Conservation (phyloP, 1,140 invertebrate genomes). For the Meloidogyne exigua region DNA sequence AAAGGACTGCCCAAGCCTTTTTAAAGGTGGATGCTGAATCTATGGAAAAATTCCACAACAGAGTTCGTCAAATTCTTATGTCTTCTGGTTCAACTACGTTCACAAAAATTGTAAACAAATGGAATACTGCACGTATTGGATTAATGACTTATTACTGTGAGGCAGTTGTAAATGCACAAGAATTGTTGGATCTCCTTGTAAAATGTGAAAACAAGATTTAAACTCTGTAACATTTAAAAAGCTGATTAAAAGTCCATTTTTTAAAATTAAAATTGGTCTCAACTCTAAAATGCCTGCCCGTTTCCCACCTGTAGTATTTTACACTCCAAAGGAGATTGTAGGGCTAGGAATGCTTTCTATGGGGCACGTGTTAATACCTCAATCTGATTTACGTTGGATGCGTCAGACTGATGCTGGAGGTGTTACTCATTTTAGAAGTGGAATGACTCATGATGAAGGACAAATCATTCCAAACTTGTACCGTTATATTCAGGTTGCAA, state of each 20-base stretch:
- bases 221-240: conserved; percentile 71
- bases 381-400: conserved; percentile 81
- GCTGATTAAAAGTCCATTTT: background rate
- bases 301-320: conserved; percentile 98
- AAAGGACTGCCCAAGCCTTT: conserved; percentile 97
- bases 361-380: conserved; percentile 98
- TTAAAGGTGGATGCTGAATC: conserved; percentile 96
- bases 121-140: conserved; percentile 98
- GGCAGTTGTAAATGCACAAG: conserved; percentile 97
- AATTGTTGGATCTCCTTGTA: conserved; percentile 90
- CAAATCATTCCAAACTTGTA: conserved; percentile 99
- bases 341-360: conserved; percentile 90
- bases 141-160: conserved; percentile 99
- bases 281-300: conserved; percentile 99
- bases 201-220: conserved; percentile 99
- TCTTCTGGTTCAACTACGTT: conserved; percentile 99
- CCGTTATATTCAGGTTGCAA: conserved; percentile 68
- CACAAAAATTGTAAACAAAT: conserved; percentile 99
- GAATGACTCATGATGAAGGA: conserved; percentile 99
- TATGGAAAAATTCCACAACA: conserved; percentile 91
- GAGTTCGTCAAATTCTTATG: conserved; percentile 98
- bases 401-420: conserved; percentile 99
- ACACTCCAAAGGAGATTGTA: conserved; percentile 81
- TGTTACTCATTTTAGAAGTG: conserved; percentile 97
- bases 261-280: conserved; percentile 90